These are phyloP conservation scores for Pseudomyrmex pallidus DNA, from an alignment of 1,140 invertebrate species.

Conservation along the genomic window DNA sequence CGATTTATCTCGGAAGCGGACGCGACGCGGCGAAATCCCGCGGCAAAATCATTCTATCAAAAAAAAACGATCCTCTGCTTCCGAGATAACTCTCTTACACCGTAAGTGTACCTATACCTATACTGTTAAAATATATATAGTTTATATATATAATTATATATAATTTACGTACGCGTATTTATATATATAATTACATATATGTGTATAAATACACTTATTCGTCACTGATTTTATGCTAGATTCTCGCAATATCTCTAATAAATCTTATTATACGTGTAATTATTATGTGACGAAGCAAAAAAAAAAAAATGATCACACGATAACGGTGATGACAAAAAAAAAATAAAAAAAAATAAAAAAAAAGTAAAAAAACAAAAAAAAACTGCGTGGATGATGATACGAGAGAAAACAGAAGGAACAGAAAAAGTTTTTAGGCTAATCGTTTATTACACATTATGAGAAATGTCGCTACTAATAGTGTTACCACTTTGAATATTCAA, in stretches of 20 bases:
- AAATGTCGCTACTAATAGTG: constrained; percentile 77
- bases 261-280: constrained; percentile 47
- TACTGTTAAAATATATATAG: constrained; percentile 56
- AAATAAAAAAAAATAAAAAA: no score
- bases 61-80: neutral
- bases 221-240: constrained; percentile 71
- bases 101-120: constrained; percentile 70
- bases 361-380: no score
- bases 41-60: neutral
- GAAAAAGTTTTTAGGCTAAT: constrained; percentile 70
- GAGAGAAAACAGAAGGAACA: neutral
- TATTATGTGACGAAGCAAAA: constrained; percentile 48
- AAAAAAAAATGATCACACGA: constrained; percentile 44
- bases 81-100: constrained; percentile 32
- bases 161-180: constrained; percentile 1
- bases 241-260: constrained; percentile 62
- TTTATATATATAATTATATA: constrained; percentile 56
- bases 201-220: constrained; percentile 44
- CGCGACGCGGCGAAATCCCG: neutral
- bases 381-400: constrained; percentile 34
- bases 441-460: constrained; percentile 73
- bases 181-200: constrained; percentile 59
- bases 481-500: constrained; percentile 81
- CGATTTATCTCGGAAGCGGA: constrained; percentile 54
- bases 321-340: constrained; percentile 37